These are phyloP conservation scores for Hassar affinis DNA, from an alignment of 2,113 vertebrate genomes.

Conservation along the genomic window DNA sequence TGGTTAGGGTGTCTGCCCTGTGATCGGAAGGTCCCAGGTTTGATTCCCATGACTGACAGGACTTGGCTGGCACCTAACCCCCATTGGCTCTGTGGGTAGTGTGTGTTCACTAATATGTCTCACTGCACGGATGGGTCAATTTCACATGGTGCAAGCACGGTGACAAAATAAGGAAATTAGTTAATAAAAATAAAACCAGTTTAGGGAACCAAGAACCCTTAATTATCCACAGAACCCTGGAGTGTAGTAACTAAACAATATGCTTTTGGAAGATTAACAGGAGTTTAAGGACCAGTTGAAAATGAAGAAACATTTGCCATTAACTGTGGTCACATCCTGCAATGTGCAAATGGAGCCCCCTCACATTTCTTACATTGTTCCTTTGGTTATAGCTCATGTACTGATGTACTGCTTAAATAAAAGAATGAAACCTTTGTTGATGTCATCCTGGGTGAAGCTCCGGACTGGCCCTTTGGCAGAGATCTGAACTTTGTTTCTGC, in stretches of 20 bases:
- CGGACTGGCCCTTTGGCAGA: constrained; percentile 77
- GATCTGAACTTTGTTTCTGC: constrained; percentile 63
- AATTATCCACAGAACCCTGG: not conserved
- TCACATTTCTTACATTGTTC: not conserved
- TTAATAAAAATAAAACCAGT: too few relatives aligned
- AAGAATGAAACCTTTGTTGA: constrained; percentile 77
- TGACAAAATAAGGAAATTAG: too few relatives aligned
- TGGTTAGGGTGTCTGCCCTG: too few relatives aligned
- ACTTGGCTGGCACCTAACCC: too few relatives aligned
- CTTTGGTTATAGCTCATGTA: not conserved
- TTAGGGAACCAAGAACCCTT: not conserved
- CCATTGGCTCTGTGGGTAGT: too few relatives aligned
- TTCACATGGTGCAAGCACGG: too few relatives aligned
- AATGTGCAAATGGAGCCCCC: not conserved
- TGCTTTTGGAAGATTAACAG: not conserved
- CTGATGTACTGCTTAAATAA: not conserved
- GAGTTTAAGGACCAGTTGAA: not conserved
- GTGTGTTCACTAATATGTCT: too few relatives aligned
- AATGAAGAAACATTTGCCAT: not conserved
- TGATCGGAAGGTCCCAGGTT: too few relatives aligned
- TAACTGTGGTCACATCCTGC: not conserved
- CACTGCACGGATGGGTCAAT: too few relatives aligned
- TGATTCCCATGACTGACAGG: too few relatives aligned
- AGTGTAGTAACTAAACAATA: not conserved
- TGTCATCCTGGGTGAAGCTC: constrained; percentile 89